Evolutionary conservation across 2,797 vertebrate genomes (phyloP), one percentile per base, ranked within the genome.

Genomic region (Echeneis naucrates): DNA sequence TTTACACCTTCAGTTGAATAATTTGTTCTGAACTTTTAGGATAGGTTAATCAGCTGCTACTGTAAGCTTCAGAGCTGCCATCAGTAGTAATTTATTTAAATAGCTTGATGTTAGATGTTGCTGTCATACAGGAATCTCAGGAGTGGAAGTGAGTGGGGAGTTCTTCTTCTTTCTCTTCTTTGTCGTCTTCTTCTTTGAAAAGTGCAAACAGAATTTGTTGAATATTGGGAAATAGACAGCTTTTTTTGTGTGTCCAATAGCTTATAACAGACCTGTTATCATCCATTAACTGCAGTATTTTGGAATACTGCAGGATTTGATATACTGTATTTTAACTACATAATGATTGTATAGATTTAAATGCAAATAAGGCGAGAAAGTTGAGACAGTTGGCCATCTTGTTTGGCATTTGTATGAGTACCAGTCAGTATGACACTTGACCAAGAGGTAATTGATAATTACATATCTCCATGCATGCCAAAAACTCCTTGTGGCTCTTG

Each of bases 51-150:
- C 68, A 70, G 47, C 52, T 72, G 33, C 65, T 48, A n/a, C n/a
- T n/a, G n/a, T n/a, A 47, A 52, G 55, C 59, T 17, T 54, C 11
- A 54, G 35, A 71, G 38, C 23, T 68, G 30, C 14, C 42, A 59
- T 75, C 64, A 64, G 67, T 12, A 55, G 35, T 80, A 33, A 77
- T 82, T 70, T 26, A 65, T 52, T 45, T 68, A 44, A 42, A 42
- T 24, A 61, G 53, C 38, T 68, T 70, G 65, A 68, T 21, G 4
- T 64, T 14, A 13, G 47, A 58, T 17, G 59, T 73, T 8, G 35
- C 61, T 53, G 9, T 68, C 63, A 52, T 79, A 68, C 64, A 65
- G 48, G 27, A 65, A 37, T 9, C 19, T 55, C 69, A 68, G 23
- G 17, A 55, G 7, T 17, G 55, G 56, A 27, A 21, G n/a, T 17